Evolutionary conservation across 1,140 invertebrate species (phyloP).

Genomic region (Leptoteleia sp.): DNA sequence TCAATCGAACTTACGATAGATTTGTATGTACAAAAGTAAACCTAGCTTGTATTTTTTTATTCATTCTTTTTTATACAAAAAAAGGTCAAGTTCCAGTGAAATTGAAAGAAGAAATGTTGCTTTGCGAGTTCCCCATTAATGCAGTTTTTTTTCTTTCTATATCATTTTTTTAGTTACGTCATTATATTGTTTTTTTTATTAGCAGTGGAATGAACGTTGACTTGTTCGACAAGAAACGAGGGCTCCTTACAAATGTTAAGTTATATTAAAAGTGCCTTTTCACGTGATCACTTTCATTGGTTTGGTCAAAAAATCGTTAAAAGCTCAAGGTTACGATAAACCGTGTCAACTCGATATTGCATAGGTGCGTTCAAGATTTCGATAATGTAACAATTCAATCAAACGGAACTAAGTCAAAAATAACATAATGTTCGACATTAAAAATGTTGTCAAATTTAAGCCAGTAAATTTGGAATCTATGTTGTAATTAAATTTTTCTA

Average conservation of each 20-base stretch:
- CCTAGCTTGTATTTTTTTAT: conserved; percentile 44
- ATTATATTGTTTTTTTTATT: conserved; percentile 6
- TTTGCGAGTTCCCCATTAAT: conserved; percentile 51
- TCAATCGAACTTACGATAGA: conserved; percentile 64
- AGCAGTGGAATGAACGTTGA: conserved; percentile 60
- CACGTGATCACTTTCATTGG: not conserved
- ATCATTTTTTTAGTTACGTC: conserved; percentile 20
- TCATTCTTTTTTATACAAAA: conserved; percentile 39
- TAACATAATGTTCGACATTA: too few species aligned
- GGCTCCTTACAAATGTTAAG: conserved; percentile 38
- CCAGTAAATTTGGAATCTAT: too few species aligned
- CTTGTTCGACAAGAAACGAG: conserved; percentile 50
- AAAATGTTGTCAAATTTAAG: too few species aligned
- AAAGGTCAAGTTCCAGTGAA: conserved; percentile 46
- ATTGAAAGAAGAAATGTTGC: conserved; percentile 34
- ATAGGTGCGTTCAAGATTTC: conserved; percentile 13
- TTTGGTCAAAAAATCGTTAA: conserved; percentile 19
- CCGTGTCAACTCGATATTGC: conserved; percentile 11
- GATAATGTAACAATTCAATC: too few species aligned
- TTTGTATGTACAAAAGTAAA: conserved; percentile 64
- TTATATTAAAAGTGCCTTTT: conserved; percentile 41
- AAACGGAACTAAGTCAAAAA: too few species aligned
- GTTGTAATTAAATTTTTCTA: too few species aligned
- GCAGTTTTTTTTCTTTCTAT: conserved; percentile 35
- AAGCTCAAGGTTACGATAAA: conserved; percentile 14